Conservation (phyloP, 2,113 vertebrate species). For the Mellivora capensis region DNA sequence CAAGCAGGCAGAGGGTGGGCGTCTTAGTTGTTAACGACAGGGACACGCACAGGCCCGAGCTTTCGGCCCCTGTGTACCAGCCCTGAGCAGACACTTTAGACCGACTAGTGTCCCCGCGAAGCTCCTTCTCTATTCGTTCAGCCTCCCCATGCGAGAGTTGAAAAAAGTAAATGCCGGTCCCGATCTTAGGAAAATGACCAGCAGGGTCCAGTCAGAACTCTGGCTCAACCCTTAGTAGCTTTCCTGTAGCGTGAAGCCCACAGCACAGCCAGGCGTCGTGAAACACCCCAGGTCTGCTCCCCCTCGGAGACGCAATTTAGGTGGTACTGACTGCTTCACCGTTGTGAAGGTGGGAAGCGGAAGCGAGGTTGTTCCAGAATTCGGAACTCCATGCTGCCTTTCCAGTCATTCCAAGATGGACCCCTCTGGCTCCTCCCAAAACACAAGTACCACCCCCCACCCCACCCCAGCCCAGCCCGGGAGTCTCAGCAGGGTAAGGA, state of each 20-base stretch:
- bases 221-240: neutral
- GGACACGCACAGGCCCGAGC: too few species aligned
- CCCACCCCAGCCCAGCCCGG: neutral
- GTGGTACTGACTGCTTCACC: neutral
- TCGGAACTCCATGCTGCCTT: neutral
- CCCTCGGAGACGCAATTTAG: neutral
- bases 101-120: neutral
- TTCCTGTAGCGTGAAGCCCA: accelerated
- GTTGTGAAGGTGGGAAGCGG: neutral
- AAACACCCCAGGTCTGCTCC: neutral
- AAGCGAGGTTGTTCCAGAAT: neutral
- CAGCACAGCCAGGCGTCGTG: neutral
- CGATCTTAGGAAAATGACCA: neutral
- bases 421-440: accelerated
- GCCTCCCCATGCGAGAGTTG: neutral
- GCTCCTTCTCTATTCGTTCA: neutral
- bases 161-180: neutral
- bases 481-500: neutral
- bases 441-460: too few species aligned
- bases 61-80: neutral
- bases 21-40: too few species aligned
- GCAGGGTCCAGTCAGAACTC: neutral
- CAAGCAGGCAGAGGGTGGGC: neutral
- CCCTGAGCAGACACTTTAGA: neutral
- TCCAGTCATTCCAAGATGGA: neutral